phyloP scores from a whole-genome alignment of 2,888 invertebrate genomes.

The Drosophila limbata region DNA sequence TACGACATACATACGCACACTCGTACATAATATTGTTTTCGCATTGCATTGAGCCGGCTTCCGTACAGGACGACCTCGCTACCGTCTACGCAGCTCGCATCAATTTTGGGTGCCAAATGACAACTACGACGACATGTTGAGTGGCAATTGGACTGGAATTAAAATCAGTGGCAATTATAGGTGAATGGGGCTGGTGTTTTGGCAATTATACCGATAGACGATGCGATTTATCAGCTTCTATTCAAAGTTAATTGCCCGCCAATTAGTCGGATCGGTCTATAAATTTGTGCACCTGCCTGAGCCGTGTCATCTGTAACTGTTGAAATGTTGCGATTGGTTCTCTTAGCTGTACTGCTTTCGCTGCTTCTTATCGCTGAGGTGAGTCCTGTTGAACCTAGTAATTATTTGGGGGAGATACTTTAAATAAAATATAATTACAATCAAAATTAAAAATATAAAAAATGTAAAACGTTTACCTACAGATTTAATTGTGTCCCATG shows the following conservation, averaged over 20 bases:
- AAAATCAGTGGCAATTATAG: slow-evolving; percentile 26
- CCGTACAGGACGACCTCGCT: slow-evolving; percentile 53
- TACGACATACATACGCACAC: slow-evolving; percentile 2
- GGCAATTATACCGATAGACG: slow-evolving; percentile 44
- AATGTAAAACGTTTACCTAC: too few relatives aligned
- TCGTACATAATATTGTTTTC: not conserved
- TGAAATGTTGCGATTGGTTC: slow-evolving; percentile 22
- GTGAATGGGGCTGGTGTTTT: slow-evolving; percentile 20
- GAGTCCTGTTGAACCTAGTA: not conserved
- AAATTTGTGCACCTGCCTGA: slow-evolving; percentile 22
- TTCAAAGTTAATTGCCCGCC: slow-evolving; percentile 39
- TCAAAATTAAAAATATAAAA: too few relatives aligned
- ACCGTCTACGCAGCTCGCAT: slow-evolving; percentile 44
- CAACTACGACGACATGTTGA: slow-evolving; percentile 1
- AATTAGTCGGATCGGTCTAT: slow-evolving; percentile 35
- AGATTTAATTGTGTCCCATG: too few relatives aligned
- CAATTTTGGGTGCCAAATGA: slow-evolving; percentile 45
- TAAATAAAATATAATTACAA: too few relatives aligned
- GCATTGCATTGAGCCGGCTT: slow-evolving; percentile 41
- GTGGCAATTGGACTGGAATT: slow-evolving; percentile 13
- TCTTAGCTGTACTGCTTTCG: slow-evolving; percentile 6
- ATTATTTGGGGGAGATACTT: too few relatives aligned
- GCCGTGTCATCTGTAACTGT: not conserved
- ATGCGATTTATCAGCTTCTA: slow-evolving; percentile 19
- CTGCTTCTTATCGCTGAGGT: slow-evolving; percentile 21